These are phyloP conservation scores for Dendropsophus ebraccatus DNA, from an alignment of 2,113 vertebrate genomes.

Conservation along the genomic window DNA sequence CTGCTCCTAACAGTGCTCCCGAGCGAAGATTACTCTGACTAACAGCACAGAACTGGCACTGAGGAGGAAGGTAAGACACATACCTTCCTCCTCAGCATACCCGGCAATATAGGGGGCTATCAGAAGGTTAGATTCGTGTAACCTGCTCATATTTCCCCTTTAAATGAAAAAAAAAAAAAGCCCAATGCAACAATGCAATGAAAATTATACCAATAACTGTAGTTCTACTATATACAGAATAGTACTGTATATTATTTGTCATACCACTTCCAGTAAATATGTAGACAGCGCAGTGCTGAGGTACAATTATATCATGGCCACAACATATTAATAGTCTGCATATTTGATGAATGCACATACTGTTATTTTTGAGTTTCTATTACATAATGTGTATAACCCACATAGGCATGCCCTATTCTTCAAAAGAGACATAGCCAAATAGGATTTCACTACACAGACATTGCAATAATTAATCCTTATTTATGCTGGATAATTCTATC, in stretches of 20 bases:
- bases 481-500: slow-evolving; percentile 32
- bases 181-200: no score
- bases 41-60: no score
- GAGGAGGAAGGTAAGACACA: no score
- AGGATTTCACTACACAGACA: slow-evolving; percentile 8
- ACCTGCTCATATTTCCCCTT: no score
- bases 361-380: neutral
- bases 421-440: slow-evolving; percentile 1
- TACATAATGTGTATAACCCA: slow-evolving; percentile 11
- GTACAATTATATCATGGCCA: neutral
- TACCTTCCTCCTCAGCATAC: no score
- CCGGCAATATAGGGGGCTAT: no score
- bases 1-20: no score
- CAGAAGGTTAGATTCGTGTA: no score
- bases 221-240: neutral
- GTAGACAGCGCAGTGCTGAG: neutral
- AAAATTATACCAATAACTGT: no score
- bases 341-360: neutral
- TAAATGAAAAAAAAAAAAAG: no score
- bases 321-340: neutral
- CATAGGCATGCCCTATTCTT: neutral
- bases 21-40: no score
- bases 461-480: slow-evolving; percentile 48
- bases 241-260: neutral
- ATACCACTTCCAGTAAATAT: neutral